Evolutionary conservation across 2,888 invertebrate genomes (phyloP).

Genomic region (Pheosia gnoma): DNA sequence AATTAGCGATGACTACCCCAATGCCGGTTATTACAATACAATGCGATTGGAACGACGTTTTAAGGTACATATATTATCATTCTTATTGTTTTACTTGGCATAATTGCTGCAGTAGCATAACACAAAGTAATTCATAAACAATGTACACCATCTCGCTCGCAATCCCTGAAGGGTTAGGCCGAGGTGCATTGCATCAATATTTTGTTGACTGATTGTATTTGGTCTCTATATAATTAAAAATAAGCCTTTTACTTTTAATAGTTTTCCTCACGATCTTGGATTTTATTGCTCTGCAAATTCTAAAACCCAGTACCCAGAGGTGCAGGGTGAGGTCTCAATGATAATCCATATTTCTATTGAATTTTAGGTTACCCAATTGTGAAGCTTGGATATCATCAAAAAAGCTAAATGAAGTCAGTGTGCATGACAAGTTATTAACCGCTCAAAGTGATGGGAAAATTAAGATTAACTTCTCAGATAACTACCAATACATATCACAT

Average conservation of each 20-base stretch:
- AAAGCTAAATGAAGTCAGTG: slow-evolving; percentile 64
- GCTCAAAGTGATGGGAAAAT: slow-evolving; percentile 69
- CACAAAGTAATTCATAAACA: no score
- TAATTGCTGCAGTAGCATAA: no score
- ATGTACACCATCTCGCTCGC: not conserved
- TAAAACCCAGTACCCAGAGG: no score
- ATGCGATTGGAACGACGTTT: slow-evolving; percentile 81
- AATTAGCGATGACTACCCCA: not conserved
- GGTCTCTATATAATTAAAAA: no score
- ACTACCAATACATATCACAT: slow-evolving; percentile 71
- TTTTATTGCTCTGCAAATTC: no score
- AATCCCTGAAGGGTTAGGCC: not conserved
- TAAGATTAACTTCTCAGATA: slow-evolving; percentile 66
- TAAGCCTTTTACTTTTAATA: no score
- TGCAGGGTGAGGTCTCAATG: no score
- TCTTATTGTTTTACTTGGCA: no score
- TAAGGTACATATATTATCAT: slow-evolving; percentile 55
- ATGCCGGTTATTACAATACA: slow-evolving; percentile 77
- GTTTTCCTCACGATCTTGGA: no score
- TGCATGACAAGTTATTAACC: slow-evolving; percentile 70
- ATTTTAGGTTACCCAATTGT: slow-evolving; percentile 65
- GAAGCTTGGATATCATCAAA: slow-evolving; percentile 82
- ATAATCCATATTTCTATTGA: not conserved
- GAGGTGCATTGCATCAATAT: not conserved
- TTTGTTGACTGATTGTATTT: no score